These are phyloP conservation scores for Galaxias olidus DNA, from an alignment of 2,797 vertebrate species.

Conservation along the genomic window DNA sequence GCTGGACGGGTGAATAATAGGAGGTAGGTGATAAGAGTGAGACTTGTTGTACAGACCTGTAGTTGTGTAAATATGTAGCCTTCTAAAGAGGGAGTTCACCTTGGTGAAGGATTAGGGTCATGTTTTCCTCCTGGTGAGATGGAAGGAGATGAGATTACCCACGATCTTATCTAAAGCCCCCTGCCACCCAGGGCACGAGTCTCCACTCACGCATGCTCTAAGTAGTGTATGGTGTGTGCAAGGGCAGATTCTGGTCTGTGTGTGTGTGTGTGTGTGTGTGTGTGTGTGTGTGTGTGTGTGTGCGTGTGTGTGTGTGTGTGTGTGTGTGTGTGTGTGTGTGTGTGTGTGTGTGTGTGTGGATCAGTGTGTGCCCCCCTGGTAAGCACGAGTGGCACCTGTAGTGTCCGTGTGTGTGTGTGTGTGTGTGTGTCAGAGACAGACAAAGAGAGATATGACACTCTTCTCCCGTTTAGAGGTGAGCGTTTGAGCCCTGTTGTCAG, in stretches of 20 bases:
- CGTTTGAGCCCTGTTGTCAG: no score
- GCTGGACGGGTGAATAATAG: no score
- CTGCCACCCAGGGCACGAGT: constrained; percentile 33
- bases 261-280: constrained; percentile 4
- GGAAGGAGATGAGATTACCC: constrained; percentile 66
- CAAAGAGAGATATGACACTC: no score
- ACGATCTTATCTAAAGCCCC: constrained; percentile 68
- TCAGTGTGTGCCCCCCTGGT: neutral
- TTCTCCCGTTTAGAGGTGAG: no score
- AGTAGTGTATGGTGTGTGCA: constrained; percentile 1
- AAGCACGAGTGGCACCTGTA: no score
- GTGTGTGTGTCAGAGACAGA: no score
- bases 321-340: no score
- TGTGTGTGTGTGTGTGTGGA: no score
- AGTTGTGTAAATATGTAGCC: constrained; percentile 44
- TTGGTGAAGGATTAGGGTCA: constrained; percentile 66
- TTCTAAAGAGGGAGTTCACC: constrained; percentile 51
- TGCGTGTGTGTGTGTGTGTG: constrained; percentile 6
- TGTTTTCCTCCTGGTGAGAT: constrained; percentile 60
- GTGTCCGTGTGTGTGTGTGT: neutral
- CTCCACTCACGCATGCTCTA: constrained; percentile 12
- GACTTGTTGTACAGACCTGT: neutral
- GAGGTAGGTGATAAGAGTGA: no score
- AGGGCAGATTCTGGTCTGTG: constrained; percentile 1
- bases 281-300: neutral